These are phyloP conservation scores for Heteropelma amictum DNA, from an alignment of 2,888 invertebrate species.

Conservation along the genomic window DNA sequence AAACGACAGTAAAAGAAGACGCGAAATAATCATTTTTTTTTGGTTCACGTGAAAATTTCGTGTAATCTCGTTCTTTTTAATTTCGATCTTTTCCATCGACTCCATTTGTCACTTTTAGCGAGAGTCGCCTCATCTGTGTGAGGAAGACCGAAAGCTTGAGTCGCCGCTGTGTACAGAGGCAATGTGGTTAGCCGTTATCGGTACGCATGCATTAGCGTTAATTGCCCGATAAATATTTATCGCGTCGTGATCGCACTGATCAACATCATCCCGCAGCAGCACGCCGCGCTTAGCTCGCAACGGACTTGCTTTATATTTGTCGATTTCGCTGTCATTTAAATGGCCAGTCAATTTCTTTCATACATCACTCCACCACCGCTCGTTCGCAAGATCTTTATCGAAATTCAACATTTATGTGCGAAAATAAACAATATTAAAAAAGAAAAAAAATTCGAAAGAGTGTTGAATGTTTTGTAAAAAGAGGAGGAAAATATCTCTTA, in stretches of 20 bases:
- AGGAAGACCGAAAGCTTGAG: slow-evolving; percentile 29
- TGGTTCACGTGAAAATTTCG: neutral
- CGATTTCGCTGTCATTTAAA: slow-evolving; percentile 11
- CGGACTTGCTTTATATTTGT: too few relatives aligned
- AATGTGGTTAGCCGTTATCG: slow-evolving; percentile 43
- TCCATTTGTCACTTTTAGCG: slow-evolving; percentile 28
- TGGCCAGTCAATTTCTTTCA: slow-evolving; percentile 23
- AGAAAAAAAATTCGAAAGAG: too few relatives aligned
- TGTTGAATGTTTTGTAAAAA: too few relatives aligned
- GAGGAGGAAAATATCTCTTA: too few relatives aligned
- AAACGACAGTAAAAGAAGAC: neutral
- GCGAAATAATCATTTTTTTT: neutral
- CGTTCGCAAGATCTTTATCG: slow-evolving; percentile 45
- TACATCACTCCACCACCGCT: slow-evolving; percentile 36
- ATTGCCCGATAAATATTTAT: slow-evolving; percentile 58
- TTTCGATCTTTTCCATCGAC: slow-evolving; percentile 1
- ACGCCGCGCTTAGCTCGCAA: too few relatives aligned
- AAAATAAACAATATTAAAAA: slow-evolving; percentile 14
- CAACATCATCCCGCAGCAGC: slow-evolving; percentile 38
- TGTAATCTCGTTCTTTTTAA: neutral
- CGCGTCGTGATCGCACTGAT: slow-evolving; percentile 51
- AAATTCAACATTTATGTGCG: slow-evolving; percentile 37
- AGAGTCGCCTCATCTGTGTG: slow-evolving; percentile 36
- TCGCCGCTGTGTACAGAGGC: slow-evolving; percentile 32
- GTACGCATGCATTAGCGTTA: slow-evolving; percentile 57